A percentile compares a stretch with the other conserved stretches of the same genome.
Evolutionary conservation across 2,888 invertebrate genomes (phyloP).

Genomic region (Acanthosoma haemorrhoidale): DNA sequence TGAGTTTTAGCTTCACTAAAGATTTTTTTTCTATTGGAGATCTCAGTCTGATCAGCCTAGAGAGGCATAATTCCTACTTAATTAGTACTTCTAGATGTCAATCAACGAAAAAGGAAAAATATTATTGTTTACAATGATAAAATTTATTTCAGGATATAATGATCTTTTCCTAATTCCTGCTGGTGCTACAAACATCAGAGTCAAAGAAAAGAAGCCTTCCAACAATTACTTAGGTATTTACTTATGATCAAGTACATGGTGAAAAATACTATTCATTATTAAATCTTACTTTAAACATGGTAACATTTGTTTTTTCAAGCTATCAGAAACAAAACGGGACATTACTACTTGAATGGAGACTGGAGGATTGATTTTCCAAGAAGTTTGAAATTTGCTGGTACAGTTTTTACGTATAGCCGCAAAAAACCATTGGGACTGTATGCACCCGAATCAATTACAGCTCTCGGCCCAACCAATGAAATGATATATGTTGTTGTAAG

Average conservation of each 20-base stretch:
- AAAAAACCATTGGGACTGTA: conserved; percentile 71
- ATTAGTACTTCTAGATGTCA: no score
- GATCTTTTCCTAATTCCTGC: conserved; percentile 84
- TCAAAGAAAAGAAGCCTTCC: conserved; percentile 72
- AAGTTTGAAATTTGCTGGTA: conserved; percentile 71
- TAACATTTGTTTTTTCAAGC: conserved; percentile 53
- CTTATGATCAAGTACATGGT: neutral
- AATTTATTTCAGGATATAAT: conserved; percentile 68
- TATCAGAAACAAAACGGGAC: conserved; percentile 70
- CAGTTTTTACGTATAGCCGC: conserved; percentile 82
- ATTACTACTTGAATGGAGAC: conserved; percentile 89
- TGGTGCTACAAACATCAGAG: conserved; percentile 84
- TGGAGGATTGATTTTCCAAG: conserved; percentile 90
- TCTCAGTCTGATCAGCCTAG: no score
- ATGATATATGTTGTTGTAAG: conserved; percentile 76
- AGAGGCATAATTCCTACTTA: no score
- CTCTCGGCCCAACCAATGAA: conserved; percentile 86
- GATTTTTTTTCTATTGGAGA: no score
- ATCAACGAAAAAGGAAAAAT: no score
- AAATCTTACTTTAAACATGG: neutral
- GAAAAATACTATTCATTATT: neutral
- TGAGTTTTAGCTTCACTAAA: no score
- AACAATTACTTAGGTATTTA: conserved; percentile 83
- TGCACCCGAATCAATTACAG: conserved; percentile 76
- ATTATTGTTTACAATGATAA: neutral